Conservation (phyloP, 2,113 vertebrate species). For the Oxygymnocypris stewartii region DNA sequence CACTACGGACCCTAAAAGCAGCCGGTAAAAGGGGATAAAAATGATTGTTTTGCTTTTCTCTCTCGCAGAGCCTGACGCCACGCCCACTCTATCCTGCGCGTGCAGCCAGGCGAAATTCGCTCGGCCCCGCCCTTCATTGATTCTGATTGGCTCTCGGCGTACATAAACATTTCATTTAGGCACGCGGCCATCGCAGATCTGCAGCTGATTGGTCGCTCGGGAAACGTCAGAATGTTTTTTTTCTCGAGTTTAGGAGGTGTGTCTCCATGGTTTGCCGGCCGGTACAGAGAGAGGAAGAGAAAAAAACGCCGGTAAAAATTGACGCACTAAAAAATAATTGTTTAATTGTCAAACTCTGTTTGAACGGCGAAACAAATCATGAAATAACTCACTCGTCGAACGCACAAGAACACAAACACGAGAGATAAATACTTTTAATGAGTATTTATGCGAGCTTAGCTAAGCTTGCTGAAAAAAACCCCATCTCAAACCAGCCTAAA, state of each 20-base stretch:
- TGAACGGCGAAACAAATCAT: neutral
- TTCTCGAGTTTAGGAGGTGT: slow-evolving; percentile 63
- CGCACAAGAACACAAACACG: neutral
- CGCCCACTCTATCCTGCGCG: slow-evolving; percentile 67
- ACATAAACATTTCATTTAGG: slow-evolving; percentile 77
- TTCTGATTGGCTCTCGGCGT: slow-evolving; percentile 66
- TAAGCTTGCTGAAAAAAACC: too few species aligned
- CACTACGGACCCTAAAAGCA: slow-evolving; percentile 64
- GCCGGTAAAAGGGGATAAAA: slow-evolving; percentile 70
- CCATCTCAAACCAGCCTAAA: slow-evolving; percentile 9
- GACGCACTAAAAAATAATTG: neutral
- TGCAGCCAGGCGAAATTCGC: slow-evolving; percentile 58
- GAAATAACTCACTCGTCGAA: neutral
- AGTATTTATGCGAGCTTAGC: neutral
- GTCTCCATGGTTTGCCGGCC: slow-evolving; percentile 73
- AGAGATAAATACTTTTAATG: neutral
- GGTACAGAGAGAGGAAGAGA: slow-evolving; percentile 57
- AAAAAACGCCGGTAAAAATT: neutral
- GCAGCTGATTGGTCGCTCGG: slow-evolving; percentile 64
- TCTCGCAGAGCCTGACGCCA: slow-evolving; percentile 72
- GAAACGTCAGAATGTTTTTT: slow-evolving; percentile 59
- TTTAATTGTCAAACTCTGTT: too few species aligned
- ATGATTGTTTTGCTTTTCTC: slow-evolving; percentile 78
- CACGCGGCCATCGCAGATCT: slow-evolving; percentile 69
- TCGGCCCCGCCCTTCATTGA: slow-evolving; percentile 57